Conservation (phyloP, 2,113 vertebrate species). For the Pteropus alecto region DNA sequence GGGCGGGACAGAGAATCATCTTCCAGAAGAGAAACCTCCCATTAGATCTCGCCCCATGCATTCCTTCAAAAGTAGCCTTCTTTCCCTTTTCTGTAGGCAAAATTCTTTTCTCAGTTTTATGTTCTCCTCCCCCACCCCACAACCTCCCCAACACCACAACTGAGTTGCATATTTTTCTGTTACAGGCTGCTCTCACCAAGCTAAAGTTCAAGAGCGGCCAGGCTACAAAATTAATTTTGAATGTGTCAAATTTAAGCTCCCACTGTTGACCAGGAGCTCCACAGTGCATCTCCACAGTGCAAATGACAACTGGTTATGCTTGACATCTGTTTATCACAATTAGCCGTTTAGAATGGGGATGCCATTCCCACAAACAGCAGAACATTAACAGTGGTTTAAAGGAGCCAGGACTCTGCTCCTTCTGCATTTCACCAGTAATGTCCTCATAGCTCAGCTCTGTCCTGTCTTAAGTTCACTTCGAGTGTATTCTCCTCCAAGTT, state of each 20-base stretch:
- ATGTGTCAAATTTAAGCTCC: conserved; percentile 12
- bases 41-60: neutral
- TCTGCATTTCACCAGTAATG: neutral
- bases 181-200: neutral
- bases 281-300: neutral
- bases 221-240: neutral
- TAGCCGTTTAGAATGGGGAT: neutral
- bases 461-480: neutral
- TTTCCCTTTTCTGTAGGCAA: neutral
- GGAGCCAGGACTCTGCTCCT: neutral
- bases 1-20: neutral
- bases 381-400: neutral
- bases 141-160: neutral
- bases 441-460: neutral
- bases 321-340: neutral
- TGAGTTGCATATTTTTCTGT: neutral
- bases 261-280: neutral
- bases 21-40: neutral
- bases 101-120: neutral
- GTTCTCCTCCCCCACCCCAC: neutral
- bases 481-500: neutral
- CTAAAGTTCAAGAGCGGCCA: conserved; percentile 10
- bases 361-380: neutral
- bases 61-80: neutral
- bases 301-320: neutral